phyloP scores from a whole-genome alignment of 2,888 invertebrate species.

The Gymnocheta viridis region DNA sequence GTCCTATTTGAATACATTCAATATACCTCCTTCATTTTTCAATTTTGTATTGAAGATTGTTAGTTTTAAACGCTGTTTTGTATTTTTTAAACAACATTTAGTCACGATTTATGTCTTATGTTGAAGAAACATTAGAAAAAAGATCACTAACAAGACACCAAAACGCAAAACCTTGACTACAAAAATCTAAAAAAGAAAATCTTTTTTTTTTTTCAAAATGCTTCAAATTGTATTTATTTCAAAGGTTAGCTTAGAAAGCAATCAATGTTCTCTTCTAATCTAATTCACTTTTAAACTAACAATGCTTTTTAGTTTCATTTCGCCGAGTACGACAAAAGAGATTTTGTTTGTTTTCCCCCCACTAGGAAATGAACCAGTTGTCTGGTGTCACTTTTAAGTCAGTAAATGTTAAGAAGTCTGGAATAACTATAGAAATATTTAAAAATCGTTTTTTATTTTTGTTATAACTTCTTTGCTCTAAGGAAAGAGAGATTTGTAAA shows the following conservation, averaged over 20 bases:
- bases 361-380: conserved; percentile 36
- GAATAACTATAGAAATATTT: conserved; percentile 38
- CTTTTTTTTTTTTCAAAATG: neutral
- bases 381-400: conserved; percentile 57
- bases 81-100: conserved; percentile 30
- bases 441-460: neutral
- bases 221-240: conserved; percentile 34
- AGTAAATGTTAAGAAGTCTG: conserved; percentile 25
- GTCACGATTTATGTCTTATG: conserved; percentile 56
- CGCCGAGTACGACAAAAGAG: neutral
- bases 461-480: too few species aligned
- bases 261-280: conserved; percentile 57
- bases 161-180: conserved; percentile 11
- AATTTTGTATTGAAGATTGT: conserved; percentile 14
- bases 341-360: neutral
- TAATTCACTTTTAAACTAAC: conserved; percentile 64
- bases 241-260: conserved; percentile 43
- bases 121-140: neutral
- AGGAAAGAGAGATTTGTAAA: neutral
- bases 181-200: conserved; percentile 18
- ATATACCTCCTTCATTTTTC: conserved; percentile 15
- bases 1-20: conserved; percentile 13
- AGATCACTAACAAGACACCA: conserved; percentile 37
- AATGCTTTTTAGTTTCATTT: conserved; percentile 53
- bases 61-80: conserved; percentile 13